Evolutionary conservation across 2,888 invertebrate species (phyloP).

Genomic region (Eustalomyia histrio): DNA sequence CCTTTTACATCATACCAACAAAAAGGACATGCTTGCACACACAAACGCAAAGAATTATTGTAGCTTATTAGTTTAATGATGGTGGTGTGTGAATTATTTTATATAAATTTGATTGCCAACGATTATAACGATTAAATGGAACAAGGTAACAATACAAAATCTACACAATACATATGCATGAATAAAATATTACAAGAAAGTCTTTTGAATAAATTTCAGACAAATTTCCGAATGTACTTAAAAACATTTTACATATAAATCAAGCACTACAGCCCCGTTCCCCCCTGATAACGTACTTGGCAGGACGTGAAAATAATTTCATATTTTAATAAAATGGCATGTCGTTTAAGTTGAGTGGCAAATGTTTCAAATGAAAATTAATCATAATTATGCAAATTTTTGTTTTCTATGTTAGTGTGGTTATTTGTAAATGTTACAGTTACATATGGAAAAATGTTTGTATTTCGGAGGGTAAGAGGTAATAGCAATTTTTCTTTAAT

Average conservation of each 20-base stretch:
- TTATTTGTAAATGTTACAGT: constrained; percentile 15
- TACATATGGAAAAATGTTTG: constrained; percentile 6
- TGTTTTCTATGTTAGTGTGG: background rate
- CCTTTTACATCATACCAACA: constrained; percentile 1
- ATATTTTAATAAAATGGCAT: constrained; percentile 52
- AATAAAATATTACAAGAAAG: constrained; percentile 50
- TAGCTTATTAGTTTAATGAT: constrained; percentile 5
- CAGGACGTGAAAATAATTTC: constrained; percentile 8
- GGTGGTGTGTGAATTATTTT: constrained; percentile 58
- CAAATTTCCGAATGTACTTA: constrained; percentile 65
- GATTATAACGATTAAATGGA: constrained; percentile 62
- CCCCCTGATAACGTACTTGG: background rate
- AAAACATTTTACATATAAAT: constrained; percentile 61
- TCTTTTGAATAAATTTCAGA: constrained; percentile 49
- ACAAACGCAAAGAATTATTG: background rate
- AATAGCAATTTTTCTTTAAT: constrained; percentile 22
- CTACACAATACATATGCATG: constrained; percentile 1
- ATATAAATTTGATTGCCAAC: constrained; percentile 61
- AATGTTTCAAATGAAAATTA: constrained; percentile 62
- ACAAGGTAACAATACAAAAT: constrained; percentile 56
- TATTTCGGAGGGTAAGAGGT: background rate
- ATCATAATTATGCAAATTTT: constrained; percentile 64
- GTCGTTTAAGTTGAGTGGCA: constrained; percentile 63
- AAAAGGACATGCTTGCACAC: background rate
- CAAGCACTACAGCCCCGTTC: constrained; percentile 3